These are phyloP conservation scores for Cotesia typhae DNA, from an alignment of 1,140 invertebrate species.

Conservation along the genomic window DNA sequence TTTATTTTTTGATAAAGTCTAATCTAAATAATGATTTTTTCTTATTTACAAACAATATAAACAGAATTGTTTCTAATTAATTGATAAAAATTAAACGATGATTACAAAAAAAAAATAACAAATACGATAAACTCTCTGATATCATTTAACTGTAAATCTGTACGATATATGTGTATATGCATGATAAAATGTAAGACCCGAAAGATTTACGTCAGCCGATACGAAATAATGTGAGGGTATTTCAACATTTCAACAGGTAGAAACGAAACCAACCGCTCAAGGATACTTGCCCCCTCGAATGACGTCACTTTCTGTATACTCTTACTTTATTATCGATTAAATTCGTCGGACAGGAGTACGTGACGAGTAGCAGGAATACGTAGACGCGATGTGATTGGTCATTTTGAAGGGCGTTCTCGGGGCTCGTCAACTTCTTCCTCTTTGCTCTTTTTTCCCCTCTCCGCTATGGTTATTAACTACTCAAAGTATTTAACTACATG, in stretches of 20 bases:
- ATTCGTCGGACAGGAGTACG: not conserved
- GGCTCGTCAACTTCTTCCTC: conserved; percentile 36
- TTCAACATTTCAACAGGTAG: conserved; percentile 11
- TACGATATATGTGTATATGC: no score
- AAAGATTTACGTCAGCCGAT: not conserved
- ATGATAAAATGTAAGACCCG: not conserved
- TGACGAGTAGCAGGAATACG: not conserved
- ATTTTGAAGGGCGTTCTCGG: conserved; percentile 40
- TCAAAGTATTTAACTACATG: not conserved
- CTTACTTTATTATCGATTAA: conserved; percentile 3
- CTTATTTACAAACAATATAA: no score
- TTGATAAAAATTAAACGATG: no score
- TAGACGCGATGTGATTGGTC: conserved; percentile 39
- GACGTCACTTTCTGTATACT: not conserved
- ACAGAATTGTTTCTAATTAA: no score
- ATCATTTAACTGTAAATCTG: no score
- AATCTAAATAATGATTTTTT: no score
- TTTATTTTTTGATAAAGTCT: no score
- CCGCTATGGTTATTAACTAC: not conserved
- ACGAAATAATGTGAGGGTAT: not conserved
- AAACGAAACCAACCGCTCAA: not conserved
- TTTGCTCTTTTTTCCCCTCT: not conserved
- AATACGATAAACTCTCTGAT: no score
- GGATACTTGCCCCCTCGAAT: not conserved
- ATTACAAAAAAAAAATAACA: no score